These are phyloP conservation scores for Steinernema carpocapsae DNA, from an alignment of 2,888 invertebrate species.

Conservation along the genomic window DNA sequence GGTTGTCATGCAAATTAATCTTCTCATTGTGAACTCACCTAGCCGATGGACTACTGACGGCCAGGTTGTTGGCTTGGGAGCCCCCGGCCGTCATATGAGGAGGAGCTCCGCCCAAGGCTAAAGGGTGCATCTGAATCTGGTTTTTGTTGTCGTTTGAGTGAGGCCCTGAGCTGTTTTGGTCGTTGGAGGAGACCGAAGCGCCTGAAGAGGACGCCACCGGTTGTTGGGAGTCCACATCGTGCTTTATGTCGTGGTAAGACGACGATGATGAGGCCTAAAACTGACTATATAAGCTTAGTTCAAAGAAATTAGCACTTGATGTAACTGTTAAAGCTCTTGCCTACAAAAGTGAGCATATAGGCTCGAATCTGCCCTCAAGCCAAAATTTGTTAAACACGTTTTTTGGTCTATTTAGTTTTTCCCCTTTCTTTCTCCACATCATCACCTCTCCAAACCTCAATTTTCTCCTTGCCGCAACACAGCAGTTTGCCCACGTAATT, in stretches of 20 bases:
- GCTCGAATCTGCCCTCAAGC: too few species aligned
- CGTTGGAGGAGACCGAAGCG: constrained; percentile 12
- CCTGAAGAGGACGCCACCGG: constrained; percentile 9
- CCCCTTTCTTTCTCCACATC: not conserved
- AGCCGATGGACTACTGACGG: constrained; percentile 59
- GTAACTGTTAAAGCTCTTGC: too few species aligned
- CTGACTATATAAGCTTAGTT: too few species aligned
- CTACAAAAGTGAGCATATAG: too few species aligned
- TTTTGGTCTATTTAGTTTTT: too few species aligned
- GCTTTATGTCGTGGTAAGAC: constrained; percentile 23
- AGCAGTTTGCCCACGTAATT: constrained; percentile 23
- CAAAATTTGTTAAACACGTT: too few species aligned
- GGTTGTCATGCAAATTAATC: too few species aligned
- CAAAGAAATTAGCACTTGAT: too few species aligned
- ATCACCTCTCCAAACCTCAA: not conserved
- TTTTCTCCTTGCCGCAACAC: not conserved
- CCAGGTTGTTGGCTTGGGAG: constrained; percentile 55
- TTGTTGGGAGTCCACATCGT: constrained; percentile 25
- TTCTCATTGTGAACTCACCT: constrained; percentile 38
- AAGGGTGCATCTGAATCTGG: constrained; percentile 52
- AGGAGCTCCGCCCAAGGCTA: constrained; percentile 58
- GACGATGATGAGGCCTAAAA: constrained; percentile 15
- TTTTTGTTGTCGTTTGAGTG: constrained; percentile 19
- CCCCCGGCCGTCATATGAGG: constrained; percentile 57
- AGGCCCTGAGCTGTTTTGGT: constrained; percentile 37